phyloP scores from a whole-genome alignment of 2,113 vertebrate genomes.

The Corynorhinus townsendii region DNA sequence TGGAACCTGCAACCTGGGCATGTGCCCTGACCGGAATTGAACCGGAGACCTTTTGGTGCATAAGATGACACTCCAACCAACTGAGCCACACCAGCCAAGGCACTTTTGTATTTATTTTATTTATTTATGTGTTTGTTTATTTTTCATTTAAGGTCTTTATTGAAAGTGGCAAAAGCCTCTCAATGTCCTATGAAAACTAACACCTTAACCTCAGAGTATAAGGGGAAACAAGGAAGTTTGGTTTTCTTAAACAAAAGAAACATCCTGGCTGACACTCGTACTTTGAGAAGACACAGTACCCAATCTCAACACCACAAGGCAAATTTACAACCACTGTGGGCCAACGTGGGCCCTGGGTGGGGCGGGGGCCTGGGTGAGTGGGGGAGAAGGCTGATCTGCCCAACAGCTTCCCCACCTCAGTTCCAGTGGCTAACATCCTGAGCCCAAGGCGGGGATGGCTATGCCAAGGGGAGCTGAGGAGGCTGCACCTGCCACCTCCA shows the following conservation, averaged over 20 bases:
- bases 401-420: not conserved
- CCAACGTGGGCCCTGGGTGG: not conserved
- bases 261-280: constrained; percentile 39
- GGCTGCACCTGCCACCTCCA: fast-evolving
- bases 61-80: no score
- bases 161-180: constrained; percentile 77
- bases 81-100: no score
- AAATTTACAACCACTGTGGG: constrained; percentile 10
- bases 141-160: constrained; percentile 61
- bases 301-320: constrained; percentile 43
- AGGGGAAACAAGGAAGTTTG: constrained; percentile 33
- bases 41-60: no score
- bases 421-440: not conserved
- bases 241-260: constrained; percentile 57
- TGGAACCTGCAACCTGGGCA: no score
- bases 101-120: not conserved
- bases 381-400: not conserved
- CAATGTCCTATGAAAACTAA: constrained; percentile 67
- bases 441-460: not conserved
- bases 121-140: no score
- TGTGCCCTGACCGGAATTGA: no score
- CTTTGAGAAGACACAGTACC: constrained; percentile 67
- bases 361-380: not conserved
- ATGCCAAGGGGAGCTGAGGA: not conserved
- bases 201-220: constrained; percentile 53